Percentiles rank a stretch among this genome's conserved stretches.
phyloP scores from a whole-genome alignment of 2,797 vertebrate genomes.

The Glyptemys insculpta region DNA sequence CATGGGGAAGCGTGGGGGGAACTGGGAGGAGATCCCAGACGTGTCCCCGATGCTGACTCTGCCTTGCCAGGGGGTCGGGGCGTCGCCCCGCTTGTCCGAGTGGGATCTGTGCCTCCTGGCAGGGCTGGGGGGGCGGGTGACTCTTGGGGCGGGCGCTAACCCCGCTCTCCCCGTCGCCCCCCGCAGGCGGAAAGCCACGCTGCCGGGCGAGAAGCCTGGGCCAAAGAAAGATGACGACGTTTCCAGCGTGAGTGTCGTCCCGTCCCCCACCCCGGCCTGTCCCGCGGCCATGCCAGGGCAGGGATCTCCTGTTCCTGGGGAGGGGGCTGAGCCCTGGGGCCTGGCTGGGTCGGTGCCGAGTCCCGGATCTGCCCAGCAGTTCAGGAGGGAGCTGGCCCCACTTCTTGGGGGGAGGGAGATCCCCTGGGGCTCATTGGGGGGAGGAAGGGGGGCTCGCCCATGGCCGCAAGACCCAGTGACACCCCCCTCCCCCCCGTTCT shows the following conservation, averaged over 20 bases:
- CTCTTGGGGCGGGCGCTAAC: neutral
- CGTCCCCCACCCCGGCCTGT: no score
- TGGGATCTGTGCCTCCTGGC: no score
- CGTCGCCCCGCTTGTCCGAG: no score
- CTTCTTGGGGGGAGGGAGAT: neutral
- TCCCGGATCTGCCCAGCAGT: neutral
- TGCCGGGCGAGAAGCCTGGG: slow-evolving; percentile 68
- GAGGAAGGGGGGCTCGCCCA: rapidly evolving
- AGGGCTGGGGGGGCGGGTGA: no score
- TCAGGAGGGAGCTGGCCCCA: neutral
- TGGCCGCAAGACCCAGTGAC: neutral
- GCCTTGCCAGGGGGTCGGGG: no score
- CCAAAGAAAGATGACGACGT: slow-evolving; percentile 72
- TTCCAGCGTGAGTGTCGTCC: slow-evolving; percentile 65
- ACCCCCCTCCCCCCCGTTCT: neutral
- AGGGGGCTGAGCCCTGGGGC: no score
- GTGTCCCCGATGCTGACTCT: no score
- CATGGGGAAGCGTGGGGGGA: no score
- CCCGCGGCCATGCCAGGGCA: neutral
- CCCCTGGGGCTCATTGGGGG: neutral
- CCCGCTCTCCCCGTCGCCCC: neutral
- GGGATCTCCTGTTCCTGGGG: neutral
- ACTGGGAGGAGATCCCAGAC: neutral
- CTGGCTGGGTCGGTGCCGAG: no score
- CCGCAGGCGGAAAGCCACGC: slow-evolving; percentile 77